Conservation (phyloP, 1,140 invertebrate genomes). For the Laupala kohalensis region DNA sequence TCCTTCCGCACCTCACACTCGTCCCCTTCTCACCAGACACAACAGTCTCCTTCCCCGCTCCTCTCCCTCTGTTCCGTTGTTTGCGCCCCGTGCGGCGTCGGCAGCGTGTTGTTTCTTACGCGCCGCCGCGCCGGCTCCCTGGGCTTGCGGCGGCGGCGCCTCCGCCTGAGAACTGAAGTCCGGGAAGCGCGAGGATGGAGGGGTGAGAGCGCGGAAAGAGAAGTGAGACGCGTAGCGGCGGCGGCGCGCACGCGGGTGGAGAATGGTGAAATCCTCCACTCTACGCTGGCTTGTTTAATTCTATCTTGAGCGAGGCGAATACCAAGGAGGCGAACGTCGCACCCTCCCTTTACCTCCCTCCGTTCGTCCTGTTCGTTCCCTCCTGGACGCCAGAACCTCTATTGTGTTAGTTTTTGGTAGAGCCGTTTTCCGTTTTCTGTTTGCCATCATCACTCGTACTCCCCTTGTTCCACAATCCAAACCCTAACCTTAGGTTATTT, state of each 20-base stretch:
- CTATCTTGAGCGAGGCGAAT: neutral
- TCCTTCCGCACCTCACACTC: too few species aligned
- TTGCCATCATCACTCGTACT: neutral
- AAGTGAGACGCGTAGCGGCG: neutral
- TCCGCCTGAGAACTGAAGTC: neutral
- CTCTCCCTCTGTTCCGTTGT: too few species aligned
- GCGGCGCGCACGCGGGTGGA: too few species aligned
- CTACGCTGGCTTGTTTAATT: neutral
- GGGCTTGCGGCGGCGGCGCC: neutral
- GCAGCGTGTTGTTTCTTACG: neutral
- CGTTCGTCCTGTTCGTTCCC: too few species aligned
- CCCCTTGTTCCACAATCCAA: neutral
- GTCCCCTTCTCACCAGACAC: too few species aligned
- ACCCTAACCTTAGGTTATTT: neutral
- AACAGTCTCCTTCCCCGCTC: neutral
- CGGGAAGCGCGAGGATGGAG: neutral
- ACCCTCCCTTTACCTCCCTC: neutral
- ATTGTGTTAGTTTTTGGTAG: too few species aligned
- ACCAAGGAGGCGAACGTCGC: neutral
- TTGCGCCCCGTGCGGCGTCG: too few species aligned
- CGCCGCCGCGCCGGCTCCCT: neutral
- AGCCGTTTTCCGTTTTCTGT: neutral
- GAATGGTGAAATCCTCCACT: neutral
- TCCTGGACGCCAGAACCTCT: too few species aligned
- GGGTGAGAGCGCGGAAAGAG: too few species aligned